A percentile compares a stretch with the other conserved stretches of the same genome.
Conservation (phyloP, 2,888 invertebrate species). For the Pecten maximus region DNA sequence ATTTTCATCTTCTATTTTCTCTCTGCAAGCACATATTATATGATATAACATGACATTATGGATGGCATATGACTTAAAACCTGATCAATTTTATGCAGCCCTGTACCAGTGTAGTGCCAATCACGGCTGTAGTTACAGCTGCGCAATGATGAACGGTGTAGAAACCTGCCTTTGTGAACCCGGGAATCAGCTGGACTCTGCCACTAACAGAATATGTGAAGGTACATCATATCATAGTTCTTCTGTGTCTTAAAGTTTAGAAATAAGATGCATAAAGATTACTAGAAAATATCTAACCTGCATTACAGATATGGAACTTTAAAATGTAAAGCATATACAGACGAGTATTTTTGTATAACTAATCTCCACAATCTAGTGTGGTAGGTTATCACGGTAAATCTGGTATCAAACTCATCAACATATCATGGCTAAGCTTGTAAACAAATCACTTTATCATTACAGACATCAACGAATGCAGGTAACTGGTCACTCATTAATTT, state of each 20-base stretch:
- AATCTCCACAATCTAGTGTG: too few relatives aligned
- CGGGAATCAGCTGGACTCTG: slow-evolving; percentile 58
- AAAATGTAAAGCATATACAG: too few relatives aligned
- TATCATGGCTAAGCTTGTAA: too few relatives aligned
- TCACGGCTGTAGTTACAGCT: slow-evolving; percentile 59
- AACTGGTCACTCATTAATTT: too few relatives aligned
- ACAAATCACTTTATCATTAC: slow-evolving; percentile 38
- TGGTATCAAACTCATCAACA: too few relatives aligned
- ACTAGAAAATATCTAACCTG: too few relatives aligned
- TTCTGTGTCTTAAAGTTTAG: too few relatives aligned
- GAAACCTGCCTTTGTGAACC: slow-evolving; percentile 63
- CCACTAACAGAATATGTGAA: slow-evolving; percentile 56
- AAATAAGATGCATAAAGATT: too few relatives aligned
- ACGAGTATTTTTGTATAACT: too few relatives aligned
- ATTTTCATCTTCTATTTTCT: not conserved
- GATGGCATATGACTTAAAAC: too few relatives aligned
- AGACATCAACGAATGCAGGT: slow-evolving; percentile 67
- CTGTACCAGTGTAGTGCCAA: slow-evolving; percentile 51
- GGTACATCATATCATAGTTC: slow-evolving; percentile 51
- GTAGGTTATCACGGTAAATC: too few relatives aligned
- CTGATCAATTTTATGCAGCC: slow-evolving; percentile 44
- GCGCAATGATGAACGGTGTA: slow-evolving; percentile 56
- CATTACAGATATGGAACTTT: too few relatives aligned
- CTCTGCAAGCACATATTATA: not conserved
- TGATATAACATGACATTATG: not conserved